phyloP scores from a whole-genome alignment of 2,113 vertebrate genomes.

The zebrafish (Danio rerio) region DNA sequence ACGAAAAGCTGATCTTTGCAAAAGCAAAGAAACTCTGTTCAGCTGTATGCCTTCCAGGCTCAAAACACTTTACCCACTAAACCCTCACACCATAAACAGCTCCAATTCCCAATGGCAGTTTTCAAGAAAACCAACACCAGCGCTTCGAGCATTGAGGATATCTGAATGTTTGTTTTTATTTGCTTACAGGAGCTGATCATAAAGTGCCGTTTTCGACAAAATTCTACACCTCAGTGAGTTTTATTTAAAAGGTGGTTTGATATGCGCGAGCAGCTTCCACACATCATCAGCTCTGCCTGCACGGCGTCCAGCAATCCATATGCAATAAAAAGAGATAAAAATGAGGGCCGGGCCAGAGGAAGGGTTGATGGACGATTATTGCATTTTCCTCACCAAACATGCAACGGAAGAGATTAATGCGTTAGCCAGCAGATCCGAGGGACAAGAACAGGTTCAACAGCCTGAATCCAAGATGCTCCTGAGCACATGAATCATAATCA shows the following conservation, averaged over 20 bases:
- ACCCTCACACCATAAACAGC: not conserved
- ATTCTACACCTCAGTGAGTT: conserved; percentile 59
- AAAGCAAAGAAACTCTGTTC: conserved; percentile 28
- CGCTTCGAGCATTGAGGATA: not conserved
- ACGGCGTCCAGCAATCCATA: conserved; percentile 30
- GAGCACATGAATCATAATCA: conserved; percentile 79
- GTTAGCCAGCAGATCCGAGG: conserved; percentile 62
- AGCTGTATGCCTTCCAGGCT: not conserved
- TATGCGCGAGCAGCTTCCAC: conserved; percentile 41
- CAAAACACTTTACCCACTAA: not conserved
- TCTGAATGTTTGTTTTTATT: conserved; percentile 56
- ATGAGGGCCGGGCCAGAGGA: conserved; percentile 60
- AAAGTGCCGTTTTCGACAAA: conserved; percentile 59
- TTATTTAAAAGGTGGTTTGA: conserved; percentile 65
- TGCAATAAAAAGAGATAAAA: conserved; percentile 65
- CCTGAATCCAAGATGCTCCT: conserved; percentile 61
- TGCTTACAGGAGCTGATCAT: conserved; percentile 40
- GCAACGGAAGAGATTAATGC: conserved; percentile 64
- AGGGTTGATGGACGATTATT: conserved; percentile 66
- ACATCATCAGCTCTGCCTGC: conserved; percentile 46
- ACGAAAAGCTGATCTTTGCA: conserved; percentile 26
- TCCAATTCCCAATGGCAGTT: not conserved
- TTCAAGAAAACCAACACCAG: not conserved
- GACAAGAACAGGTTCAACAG: conserved; percentile 57
- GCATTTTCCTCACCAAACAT: conserved; percentile 55